phyloP scores from a whole-genome alignment of 2,797 vertebrate genomes.

The Periparus ater region DNA sequence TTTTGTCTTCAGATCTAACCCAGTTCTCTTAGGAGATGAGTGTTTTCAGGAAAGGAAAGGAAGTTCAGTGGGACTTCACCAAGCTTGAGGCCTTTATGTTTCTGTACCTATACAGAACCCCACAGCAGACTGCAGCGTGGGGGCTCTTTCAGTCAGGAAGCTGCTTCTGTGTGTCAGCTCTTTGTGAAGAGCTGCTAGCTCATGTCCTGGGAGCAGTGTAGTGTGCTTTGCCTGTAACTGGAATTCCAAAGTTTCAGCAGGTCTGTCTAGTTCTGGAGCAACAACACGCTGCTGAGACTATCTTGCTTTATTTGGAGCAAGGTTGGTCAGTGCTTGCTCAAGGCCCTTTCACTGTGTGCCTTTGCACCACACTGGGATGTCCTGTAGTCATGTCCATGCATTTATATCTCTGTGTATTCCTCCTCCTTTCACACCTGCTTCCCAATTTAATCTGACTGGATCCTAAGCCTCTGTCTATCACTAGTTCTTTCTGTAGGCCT shows the following conservation, averaged over 20 bases:
- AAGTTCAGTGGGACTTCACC: neutral
- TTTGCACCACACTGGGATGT: neutral
- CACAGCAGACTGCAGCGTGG: accelerated
- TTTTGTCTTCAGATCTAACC: neutral
- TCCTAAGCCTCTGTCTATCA: neutral
- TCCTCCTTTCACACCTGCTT: neutral
- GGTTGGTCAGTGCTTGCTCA: neutral
- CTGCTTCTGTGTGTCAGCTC: neutral
- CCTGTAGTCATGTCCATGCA: accelerated
- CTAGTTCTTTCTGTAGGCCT: neutral
- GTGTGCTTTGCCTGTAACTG: accelerated
- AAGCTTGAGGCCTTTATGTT: neutral
- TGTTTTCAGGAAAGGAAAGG: neutral
- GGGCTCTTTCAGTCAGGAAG: neutral
- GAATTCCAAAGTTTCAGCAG: neutral
- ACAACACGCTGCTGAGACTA: neutral
- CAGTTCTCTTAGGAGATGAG: neutral
- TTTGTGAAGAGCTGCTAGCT: neutral
- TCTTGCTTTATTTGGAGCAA: neutral
- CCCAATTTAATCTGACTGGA: neutral
- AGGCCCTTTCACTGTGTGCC: neutral
- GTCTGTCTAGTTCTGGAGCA: neutral
- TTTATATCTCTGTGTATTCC: neutral
- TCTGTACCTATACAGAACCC: neutral
- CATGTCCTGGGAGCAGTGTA: neutral